phyloP scores from a whole-genome alignment of 2,113 vertebrate genomes.

The Barbus barbus region DNA sequence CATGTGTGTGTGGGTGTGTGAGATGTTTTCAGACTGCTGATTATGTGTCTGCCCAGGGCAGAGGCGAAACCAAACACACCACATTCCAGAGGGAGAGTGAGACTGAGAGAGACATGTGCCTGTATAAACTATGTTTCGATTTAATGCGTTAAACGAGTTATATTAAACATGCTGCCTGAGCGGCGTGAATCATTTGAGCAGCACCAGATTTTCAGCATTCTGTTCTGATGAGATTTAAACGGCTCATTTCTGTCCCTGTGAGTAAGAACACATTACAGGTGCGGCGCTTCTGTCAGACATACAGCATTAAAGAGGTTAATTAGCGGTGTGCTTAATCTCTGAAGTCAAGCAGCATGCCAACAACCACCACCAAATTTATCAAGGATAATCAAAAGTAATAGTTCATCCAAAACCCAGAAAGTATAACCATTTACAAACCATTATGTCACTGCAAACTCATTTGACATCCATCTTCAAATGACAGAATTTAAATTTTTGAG shows the following conservation, averaged over 20 bases:
- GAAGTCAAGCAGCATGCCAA: background rate
- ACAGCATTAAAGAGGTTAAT: background rate
- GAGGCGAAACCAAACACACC: constrained; percentile 32
- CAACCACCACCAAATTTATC: background rate
- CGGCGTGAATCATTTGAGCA: constrained; percentile 12
- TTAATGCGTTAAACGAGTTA: background rate
- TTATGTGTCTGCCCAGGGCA: constrained; percentile 42
- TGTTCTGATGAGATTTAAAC: constrained; percentile 9
- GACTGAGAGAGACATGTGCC: background rate
- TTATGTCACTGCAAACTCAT: constrained; percentile 1
- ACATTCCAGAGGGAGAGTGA: constrained; percentile 11
- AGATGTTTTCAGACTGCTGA: constrained; percentile 40
- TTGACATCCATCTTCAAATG: background rate
- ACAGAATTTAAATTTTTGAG: background rate
- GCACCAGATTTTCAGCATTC: background rate
- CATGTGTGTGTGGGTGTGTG: background rate
- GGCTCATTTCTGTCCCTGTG: background rate
- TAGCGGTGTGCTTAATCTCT: background rate
- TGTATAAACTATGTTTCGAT: background rate
- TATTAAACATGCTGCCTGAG: background rate
- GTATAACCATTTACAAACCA: background rate
- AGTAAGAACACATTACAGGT: background rate
- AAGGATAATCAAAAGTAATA: background rate
- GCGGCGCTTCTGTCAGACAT: background rate
- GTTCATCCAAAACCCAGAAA: background rate